Evolutionary conservation across 1,140 invertebrate genomes (phyloP).

Genomic region (Eupristina koningsbergeri): DNA sequence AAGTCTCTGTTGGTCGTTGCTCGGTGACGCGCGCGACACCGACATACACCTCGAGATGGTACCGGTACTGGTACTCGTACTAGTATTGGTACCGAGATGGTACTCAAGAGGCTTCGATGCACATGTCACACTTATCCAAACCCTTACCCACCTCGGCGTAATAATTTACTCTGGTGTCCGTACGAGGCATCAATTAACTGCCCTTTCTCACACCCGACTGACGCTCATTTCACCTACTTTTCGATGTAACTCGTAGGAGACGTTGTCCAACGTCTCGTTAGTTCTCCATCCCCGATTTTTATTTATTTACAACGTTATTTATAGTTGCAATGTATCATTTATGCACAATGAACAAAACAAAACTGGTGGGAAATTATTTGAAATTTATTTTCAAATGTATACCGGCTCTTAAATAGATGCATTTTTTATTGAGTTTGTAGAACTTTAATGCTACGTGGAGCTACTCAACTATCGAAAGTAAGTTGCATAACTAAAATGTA

Average conservation of each 20-base stretch:
- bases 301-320: neutral
- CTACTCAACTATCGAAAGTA: too few species aligned
- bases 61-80: neutral
- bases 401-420: too few species aligned
- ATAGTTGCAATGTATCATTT: neutral
- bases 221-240: slow-evolving; percentile 46
- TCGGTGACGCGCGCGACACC: slow-evolving; percentile 26
- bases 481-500: too few species aligned
- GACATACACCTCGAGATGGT: slow-evolving; percentile 31
- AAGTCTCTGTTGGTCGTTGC: slow-evolving; percentile 36
- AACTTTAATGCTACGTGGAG: too few species aligned
- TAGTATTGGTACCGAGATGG: slow-evolving; percentile 17
- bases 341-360: neutral
- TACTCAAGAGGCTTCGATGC: slow-evolving; percentile 48
- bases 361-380: neutral
- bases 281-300: neutral
- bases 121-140: slow-evolving; percentile 33
- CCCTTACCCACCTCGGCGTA: neutral
- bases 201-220: neutral
- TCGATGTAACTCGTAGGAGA: neutral
- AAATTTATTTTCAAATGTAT: neutral
- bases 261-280: slow-evolving; percentile 26
- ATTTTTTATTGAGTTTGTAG: too few species aligned
- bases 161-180: slow-evolving; percentile 52
- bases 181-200: slow-evolving; percentile 51